Base-by-base conservation (phyloP, 2,113 vertebrate species). In the Crotalus tigris region DNA sequence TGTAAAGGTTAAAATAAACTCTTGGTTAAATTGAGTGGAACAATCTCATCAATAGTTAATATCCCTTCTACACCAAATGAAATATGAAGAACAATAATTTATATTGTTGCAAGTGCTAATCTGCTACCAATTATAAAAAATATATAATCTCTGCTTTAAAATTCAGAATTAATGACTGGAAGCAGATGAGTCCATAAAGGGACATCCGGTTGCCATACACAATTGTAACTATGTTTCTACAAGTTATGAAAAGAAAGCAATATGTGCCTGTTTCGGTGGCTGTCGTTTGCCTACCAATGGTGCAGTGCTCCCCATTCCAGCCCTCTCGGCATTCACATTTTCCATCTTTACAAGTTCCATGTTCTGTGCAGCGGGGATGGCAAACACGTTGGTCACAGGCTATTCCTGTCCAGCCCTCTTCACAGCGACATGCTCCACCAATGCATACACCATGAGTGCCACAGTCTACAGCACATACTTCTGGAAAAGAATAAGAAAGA, bases 241-340 rank as follows among this genome's bases (percentile, higher is more conserved):
- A 94, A 98, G 97, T 98, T 98, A 98, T 98, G 98, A 98, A 97
- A 98, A 98, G 97, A 97, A 98, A 98, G 97, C 97, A 98, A 96
- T 98, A 98, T 98, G 98, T 98, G 98, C 97, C 97, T 98, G 98
- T 98, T 97, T 98, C 97, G 97, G 97, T 98, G 98, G 97, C 98
- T 97, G 98, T 97, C 96, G 97, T 98, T 98, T 98, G 98, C 99
- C 98, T 98, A 99, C 99, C 99, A 96, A 99, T 99, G 98, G 99
- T 99, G 98, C 99, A 99, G 98, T 99, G 99, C 97, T 99, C 99
- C 97, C 99, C 99, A 97, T 99, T 99, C 99, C 99, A 99, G 98
- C 99, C 99, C 97, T 99, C 99, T 98, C 99, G 98, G 98, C 99
- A 99, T 98, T 99, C 99, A 98, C 99, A 99, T 97, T 99, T 99